Evolutionary conservation across 2,113 vertebrate genomes (phyloP).

Genomic region (Grammomys surdaster): DNA sequence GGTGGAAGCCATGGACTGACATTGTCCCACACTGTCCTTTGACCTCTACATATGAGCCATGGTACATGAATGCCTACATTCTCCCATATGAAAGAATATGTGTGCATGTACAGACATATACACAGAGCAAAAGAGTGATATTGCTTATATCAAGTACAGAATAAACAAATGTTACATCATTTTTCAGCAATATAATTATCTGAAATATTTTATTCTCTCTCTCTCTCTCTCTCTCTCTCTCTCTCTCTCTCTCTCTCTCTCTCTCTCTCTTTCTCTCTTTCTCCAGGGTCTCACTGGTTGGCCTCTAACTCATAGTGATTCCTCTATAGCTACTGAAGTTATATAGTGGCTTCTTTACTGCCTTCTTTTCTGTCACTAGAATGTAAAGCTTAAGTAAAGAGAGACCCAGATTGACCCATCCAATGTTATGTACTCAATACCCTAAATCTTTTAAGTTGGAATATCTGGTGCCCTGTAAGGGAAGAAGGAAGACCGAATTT

Average conservation of each 20-base stretch:
- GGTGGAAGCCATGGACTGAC: background rate
- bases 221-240: background rate
- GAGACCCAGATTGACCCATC: background rate
- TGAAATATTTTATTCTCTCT: background rate
- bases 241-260: background rate
- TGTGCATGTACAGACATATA: background rate
- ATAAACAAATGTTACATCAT: background rate
- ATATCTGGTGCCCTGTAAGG: background rate
- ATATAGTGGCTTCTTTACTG: background rate
- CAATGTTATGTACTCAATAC: background rate
- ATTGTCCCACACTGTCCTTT: background rate
- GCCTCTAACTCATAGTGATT: background rate
- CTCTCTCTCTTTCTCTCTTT: background rate
- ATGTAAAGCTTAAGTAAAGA: background rate
- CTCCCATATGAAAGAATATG: background rate
- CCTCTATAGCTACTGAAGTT: background rate
- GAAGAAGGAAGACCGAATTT: background rate
- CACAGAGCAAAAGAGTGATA: background rate
- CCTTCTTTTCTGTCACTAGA: background rate
- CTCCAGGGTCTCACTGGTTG: background rate
- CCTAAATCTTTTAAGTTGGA: background rate
- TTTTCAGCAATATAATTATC: background rate
- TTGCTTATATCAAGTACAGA: background rate
- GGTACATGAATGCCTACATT: background rate
- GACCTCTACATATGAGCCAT: background rate